phyloP scores from a whole-genome alignment of 2,797 vertebrate species.

The Darevskia nairensis region DNA sequence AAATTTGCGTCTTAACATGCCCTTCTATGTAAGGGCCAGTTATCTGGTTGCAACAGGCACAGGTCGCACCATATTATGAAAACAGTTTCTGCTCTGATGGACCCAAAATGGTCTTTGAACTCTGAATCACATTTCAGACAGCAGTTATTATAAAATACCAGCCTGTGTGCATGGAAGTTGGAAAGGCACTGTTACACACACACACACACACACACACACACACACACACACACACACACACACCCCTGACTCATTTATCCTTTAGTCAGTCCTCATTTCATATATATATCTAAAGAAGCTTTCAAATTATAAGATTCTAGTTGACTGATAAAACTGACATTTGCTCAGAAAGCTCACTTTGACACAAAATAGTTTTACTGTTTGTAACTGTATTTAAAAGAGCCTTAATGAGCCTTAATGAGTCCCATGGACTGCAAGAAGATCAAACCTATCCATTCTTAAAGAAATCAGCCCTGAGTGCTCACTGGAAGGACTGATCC shows the following conservation, averaged over 20 bases:
- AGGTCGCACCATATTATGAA: background rate
- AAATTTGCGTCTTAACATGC: background rate
- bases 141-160: background rate
- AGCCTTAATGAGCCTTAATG: slow-evolving; percentile 26
- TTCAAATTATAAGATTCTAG: slow-evolving; percentile 47
- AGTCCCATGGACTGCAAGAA: no score
- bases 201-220: background rate
- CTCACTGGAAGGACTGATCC: no score
- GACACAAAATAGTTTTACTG: background rate
- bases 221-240: background rate
- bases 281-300: slow-evolving; percentile 28
- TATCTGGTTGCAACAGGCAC: background rate
- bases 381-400: background rate
- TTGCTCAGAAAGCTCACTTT: slow-evolving; percentile 45
- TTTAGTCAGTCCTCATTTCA: slow-evolving; percentile 21
- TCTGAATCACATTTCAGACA: background rate
- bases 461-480: no score
- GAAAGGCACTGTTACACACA: background rate
- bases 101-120: background rate
- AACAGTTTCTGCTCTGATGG: background rate
- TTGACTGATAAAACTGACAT: slow-evolving; percentile 24
- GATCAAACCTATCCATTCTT: no score
- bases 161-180: background rate
- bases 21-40: slow-evolving; percentile 1
- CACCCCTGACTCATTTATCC: slow-evolving; percentile 60